Evolutionary conservation across 2,113 vertebrate genomes (phyloP), one percentile per base, ranked within the genome.

Genomic region (Orientallactaga bullata): DNA sequence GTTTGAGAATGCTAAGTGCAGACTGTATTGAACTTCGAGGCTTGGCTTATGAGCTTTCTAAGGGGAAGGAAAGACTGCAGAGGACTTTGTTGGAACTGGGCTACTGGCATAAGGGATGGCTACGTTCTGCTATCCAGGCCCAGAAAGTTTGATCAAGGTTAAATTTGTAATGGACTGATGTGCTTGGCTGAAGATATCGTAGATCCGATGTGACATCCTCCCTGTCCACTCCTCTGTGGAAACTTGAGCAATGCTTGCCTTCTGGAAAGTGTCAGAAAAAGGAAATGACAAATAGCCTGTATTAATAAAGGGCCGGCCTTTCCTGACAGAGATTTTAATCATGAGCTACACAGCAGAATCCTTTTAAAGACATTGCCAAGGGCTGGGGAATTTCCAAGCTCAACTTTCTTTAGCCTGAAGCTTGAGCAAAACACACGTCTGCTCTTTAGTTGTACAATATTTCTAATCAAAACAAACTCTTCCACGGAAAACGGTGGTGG

Each of bases 401-500:
- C 89, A 84, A 71, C 72, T 88, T 91, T 69, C n/a, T 42, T 91
- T 71, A 87, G 90, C 73, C 77, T 55, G 73, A 77, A 82, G 30
- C 55, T 51, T 66, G 92, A 90, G 89, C 86, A 80, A 92, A 82
- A 73, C 87, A 51, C 90, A 90, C 93, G 92, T 94, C 87, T 96
- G 89, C 37, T 76, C 88, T 94, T 83, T 94, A 88, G 95, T 89
- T 88, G 81, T 78, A 55, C 77, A 71, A 82, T 42, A 51, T 89
- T 94, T 96, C 68, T 21, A 94, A 89, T 93, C 61, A 93, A 96
- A 97, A 96, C 80, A 96, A 92, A 78, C 89, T 93, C 89, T 89
- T 90, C 32, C 86, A 32, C 42, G 24, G 68, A 83, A 74, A 89
- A 60, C 47, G 81, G 58, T 30, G 11, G 26, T n/a, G 65, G n/a